phyloP scores from a whole-genome alignment of 2,113 vertebrate genomes.

The Xiphophorus hellerii region DNA sequence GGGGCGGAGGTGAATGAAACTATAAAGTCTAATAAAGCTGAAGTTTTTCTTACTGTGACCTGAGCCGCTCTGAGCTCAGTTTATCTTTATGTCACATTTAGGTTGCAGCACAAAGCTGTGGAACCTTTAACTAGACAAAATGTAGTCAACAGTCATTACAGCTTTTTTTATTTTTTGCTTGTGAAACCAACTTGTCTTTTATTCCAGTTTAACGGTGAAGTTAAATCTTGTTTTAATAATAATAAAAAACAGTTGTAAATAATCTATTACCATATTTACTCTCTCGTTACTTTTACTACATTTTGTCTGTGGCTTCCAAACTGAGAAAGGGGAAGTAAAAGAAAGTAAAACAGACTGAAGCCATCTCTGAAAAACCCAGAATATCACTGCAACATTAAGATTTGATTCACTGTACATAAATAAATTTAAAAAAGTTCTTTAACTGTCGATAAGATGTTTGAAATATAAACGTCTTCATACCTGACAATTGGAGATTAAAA shows the following conservation, averaged over 20 bases:
- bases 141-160: not conserved
- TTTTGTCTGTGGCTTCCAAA: slow-evolving; percentile 19
- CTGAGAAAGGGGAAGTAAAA: not conserved
- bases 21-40: no score
- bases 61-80: not conserved
- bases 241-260: no score
- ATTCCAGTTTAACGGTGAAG: not conserved
- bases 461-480: not conserved
- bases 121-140: not conserved
- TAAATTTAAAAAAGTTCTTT: not conserved
- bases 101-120: not conserved
- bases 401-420: no score
- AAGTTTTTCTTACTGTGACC: not conserved
- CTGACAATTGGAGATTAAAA: not conserved
- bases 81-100: not conserved
- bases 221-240: not conserved
- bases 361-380: slow-evolving; percentile 36
- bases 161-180: not conserved
- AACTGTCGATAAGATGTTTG: no score
- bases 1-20: no score
- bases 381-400: not conserved
- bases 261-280: not conserved
- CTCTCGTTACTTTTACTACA: not conserved
- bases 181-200: not conserved
- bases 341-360: not conserved